phyloP scores from a whole-genome alignment of 2,113 vertebrate species.

The Sylvietta virens region DNA sequence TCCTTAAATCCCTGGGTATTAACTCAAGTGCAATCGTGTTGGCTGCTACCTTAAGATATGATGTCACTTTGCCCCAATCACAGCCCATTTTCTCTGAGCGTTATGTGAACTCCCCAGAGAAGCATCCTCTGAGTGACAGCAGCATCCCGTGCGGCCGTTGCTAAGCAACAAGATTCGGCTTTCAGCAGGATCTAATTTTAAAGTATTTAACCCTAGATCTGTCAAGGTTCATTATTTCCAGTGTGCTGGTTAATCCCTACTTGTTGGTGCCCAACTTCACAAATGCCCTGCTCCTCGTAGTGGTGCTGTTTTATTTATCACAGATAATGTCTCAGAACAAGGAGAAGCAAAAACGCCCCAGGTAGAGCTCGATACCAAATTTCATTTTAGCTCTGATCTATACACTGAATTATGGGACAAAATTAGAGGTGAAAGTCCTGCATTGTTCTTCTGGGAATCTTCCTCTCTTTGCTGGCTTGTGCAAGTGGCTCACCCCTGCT shows the following conservation, averaged over 20 bases:
- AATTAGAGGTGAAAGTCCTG: neutral
- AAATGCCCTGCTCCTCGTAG: neutral
- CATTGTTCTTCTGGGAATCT: neutral
- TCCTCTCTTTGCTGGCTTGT: neutral
- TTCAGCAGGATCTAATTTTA: constrained; percentile 68
- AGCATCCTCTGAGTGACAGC: constrained; percentile 69
- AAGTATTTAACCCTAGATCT: constrained; percentile 71
- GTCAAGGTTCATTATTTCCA: constrained; percentile 55
- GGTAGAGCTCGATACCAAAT: neutral
- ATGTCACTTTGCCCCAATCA: constrained; percentile 78
- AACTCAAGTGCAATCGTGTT: neutral
- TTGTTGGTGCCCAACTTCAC: neutral
- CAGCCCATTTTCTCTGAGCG: constrained; percentile 51
- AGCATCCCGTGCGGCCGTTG: constrained; percentile 66
- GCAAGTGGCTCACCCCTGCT: neutral
- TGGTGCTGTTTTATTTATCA: neutral
- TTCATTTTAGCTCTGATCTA: neutral
- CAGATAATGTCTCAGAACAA: fast-evolving
- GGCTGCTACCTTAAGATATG: constrained; percentile 60
- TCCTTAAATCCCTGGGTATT: neutral
- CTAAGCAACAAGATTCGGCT: constrained; percentile 72
- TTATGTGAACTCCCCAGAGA: constrained; percentile 57
- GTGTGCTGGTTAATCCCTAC: neutral
- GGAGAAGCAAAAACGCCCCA: neutral
- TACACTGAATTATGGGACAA: neutral